Evolutionary conservation across 2,888 invertebrate species (phyloP), one percentile per base, ranked within the genome.

Genomic region (Morinoia aosen): DNA sequence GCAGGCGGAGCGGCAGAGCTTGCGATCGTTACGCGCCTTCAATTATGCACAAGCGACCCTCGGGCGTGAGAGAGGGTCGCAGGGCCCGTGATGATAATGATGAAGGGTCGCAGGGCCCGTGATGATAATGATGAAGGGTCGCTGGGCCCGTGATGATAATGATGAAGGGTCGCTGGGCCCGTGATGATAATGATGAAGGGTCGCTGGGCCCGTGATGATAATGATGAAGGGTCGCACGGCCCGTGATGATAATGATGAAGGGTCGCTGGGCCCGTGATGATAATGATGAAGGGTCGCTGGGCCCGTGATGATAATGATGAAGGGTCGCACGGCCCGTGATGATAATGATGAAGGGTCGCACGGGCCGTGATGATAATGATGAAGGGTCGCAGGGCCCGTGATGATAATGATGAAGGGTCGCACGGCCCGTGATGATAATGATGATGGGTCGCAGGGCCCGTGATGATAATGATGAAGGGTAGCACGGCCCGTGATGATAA

Each of bases 1-100:
- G 76, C 76, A 76, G 76, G 76, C 61, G 61, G 76, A 10, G n/a
- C 57, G 93, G 56, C 93, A 93, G 93, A 57, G 7, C 11, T 57
- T 57, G 93, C 56, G 93, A 57, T 93, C 93, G 93, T 93, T 93
- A 93, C 93, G 93, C 93, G 25, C 57, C 93, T 19, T 93, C 93
- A 93, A 93, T 93, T 93, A 93, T 93, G 93, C 93, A 93, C 90
- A 93, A 33, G 48, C 56, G 93, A 93, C 93, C 90, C 93, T 93
- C 57, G 25, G 93, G 93, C 93, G 93, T 0, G 11, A 90, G 48
- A 40, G 76, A 25, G 76, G 76, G 76, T 76, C 76, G 76, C 33
- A 33, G 33, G 19, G 48, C 25, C 76, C 25, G 76, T 76, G 76
- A 33, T 76, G 76, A 33, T 76, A 76, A 76, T 76, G 76, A 76